phyloP scores from a whole-genome alignment of 2,888 invertebrate species.

The Cheilosia vulpina region DNA sequence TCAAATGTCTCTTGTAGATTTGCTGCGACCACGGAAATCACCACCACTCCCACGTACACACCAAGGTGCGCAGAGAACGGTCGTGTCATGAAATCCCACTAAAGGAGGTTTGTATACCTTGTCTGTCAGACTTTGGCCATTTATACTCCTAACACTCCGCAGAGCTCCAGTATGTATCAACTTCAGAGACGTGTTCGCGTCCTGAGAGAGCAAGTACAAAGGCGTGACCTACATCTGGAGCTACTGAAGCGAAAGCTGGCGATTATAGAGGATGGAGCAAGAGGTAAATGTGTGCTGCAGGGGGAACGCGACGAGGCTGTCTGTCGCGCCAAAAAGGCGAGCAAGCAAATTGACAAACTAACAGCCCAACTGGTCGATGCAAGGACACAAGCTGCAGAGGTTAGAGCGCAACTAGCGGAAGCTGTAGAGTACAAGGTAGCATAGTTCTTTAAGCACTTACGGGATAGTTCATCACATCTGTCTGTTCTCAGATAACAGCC shows the following conservation, averaged over 20 bases:
- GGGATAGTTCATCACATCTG: neutral
- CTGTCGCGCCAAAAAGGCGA: slow-evolving; percentile 89
- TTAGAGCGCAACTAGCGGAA: slow-evolving; percentile 93
- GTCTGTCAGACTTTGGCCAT: slow-evolving; percentile 1
- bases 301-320: slow-evolving; percentile 89
- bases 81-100: slow-evolving; percentile 91
- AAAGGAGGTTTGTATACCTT: slow-evolving; percentile 88
- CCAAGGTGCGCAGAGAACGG: slow-evolving; percentile 90
- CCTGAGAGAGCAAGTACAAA: slow-evolving; percentile 94
- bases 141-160: slow-evolving; percentile 64
- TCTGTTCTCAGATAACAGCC: slow-evolving; percentile 88
- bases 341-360: slow-evolving; percentile 92
- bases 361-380: slow-evolving; percentile 92
- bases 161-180: slow-evolving; percentile 95
- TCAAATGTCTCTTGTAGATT: slow-evolving; percentile 72
- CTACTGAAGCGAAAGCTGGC: slow-evolving; percentile 93
- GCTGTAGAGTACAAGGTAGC: slow-evolving; percentile 94
- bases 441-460: neutral
- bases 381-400: slow-evolving; percentile 91
- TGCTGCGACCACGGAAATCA: slow-evolving; percentile 77
- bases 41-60: slow-evolving; percentile 83
- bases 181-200: slow-evolving; percentile 93
- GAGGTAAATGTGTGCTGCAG: slow-evolving; percentile 86
- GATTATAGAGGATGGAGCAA: slow-evolving; percentile 90
- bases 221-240: slow-evolving; percentile 96